Percentiles rank a stretch among this genome's conserved stretches.
These are phyloP conservation scores for Borostomias antarcticus DNA, from an alignment of 2,797 vertebrate genomes.

Conservation along the genomic window DNA sequence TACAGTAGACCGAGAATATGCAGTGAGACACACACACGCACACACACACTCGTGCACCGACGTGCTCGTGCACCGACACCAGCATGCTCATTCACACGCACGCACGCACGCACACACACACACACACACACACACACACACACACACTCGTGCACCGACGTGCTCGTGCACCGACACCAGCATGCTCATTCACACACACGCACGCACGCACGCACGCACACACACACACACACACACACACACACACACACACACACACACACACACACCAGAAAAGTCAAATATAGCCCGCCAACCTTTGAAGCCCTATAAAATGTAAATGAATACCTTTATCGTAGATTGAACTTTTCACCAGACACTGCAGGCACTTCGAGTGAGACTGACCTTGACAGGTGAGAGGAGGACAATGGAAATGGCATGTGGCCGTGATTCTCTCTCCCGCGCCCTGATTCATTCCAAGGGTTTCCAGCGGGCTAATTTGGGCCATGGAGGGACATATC, in stretches of 20 bases:
- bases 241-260: constrained; percentile 5
- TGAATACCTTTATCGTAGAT: constrained; percentile 8
- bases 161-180: neutral
- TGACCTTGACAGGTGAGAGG: constrained; percentile 36
- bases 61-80: too few species aligned
- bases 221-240: too few species aligned
- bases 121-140: neutral
- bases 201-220: neutral
- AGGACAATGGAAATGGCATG: constrained; percentile 26
- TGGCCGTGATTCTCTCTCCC: constrained; percentile 23
- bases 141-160: neutral
- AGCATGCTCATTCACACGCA: too few species aligned
- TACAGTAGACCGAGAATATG: neutral
- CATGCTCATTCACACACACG: neutral
- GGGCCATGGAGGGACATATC: constrained; percentile 3
- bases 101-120: neutral
- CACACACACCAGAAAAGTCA: neutral
- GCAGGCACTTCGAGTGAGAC: constrained; percentile 3
- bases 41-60: neutral
- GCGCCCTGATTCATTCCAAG: constrained; percentile 37
- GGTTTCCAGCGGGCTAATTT: constrained; percentile 22
- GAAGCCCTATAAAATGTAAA: constrained; percentile 27
- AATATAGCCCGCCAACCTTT: constrained; percentile 12
- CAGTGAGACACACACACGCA: neutral
- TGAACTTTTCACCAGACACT: constrained; percentile 2